Conservation (phyloP, 1,140 invertebrate genomes). For the Rhizoglyphus robini region DNA sequence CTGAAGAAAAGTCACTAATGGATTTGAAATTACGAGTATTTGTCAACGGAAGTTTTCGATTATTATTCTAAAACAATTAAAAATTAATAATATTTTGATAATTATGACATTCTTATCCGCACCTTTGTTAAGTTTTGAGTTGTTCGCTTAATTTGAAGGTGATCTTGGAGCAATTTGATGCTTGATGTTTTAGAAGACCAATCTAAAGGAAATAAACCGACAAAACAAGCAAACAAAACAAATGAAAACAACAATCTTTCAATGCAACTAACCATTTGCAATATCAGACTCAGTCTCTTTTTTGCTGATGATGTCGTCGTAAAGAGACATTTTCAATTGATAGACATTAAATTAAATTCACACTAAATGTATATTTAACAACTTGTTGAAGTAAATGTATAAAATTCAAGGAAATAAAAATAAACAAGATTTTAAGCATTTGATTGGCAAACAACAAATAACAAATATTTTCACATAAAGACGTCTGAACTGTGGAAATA, state of each 20-base stretch:
- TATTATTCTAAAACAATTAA: background rate
- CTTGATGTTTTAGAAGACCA: slow-evolving; percentile 1
- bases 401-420: background rate
- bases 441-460: background rate
- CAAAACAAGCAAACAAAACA: background rate
- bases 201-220: background rate
- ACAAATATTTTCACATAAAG: background rate
- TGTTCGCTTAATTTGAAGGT: slow-evolving; percentile 20
- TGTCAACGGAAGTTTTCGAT: background rate
- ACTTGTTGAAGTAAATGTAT: too few species aligned
- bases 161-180: slow-evolving; percentile 22
- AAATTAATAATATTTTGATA: background rate
- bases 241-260: background rate
- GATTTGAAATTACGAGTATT: background rate
- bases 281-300: background rate
- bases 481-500: background rate
- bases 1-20: background rate
- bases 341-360: too few species aligned
- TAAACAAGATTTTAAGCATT: too few species aligned
- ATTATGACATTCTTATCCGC: slow-evolving; percentile 8
- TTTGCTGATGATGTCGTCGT: slow-evolving; percentile 20
- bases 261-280: slow-evolving; percentile 4
- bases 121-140: slow-evolving; percentile 12
- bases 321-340: slow-evolving; percentile 26
- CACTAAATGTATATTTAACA: too few species aligned